Evolutionary conservation across 2,113 vertebrate species (phyloP).

Genomic region (Turdus rufiventris): DNA sequence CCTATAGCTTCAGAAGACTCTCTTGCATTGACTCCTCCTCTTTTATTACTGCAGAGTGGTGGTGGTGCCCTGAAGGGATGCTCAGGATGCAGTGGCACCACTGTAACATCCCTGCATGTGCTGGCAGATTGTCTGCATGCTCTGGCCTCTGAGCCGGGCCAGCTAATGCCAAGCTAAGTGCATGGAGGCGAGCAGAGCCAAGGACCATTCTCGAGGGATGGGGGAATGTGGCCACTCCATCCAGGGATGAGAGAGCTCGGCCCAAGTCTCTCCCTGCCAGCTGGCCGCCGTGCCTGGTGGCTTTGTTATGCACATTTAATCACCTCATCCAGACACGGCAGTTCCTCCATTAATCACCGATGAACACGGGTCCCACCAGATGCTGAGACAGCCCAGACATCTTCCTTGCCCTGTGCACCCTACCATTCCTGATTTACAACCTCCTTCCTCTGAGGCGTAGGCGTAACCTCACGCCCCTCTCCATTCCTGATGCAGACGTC

Average conservation of each 20-base stretch:
- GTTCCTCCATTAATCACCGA: background rate
- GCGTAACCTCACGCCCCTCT: background rate
- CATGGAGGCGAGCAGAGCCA: background rate
- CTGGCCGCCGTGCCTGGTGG: background rate
- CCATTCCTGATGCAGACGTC: fast-evolving
- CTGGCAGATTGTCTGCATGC: fast-evolving
- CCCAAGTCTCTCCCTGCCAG: background rate
- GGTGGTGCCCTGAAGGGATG: background rate
- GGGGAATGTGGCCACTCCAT: background rate
- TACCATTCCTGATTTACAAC: background rate
- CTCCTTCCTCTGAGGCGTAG: background rate
- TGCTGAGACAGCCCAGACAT: background rate
- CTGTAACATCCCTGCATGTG: background rate
- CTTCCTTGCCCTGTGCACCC: background rate
- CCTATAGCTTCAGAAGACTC: background rate
- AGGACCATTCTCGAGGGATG: background rate
- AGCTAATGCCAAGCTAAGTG: background rate
- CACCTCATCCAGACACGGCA: background rate
- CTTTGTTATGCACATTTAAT: background rate
- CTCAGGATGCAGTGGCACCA: fast-evolving
- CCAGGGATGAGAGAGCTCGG: background rate
- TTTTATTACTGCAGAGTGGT: background rate
- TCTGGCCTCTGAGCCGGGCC: background rate
- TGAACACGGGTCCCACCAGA: background rate
- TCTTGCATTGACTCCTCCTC: background rate